Conservation (phyloP, 2,797 vertebrate species). For the Thalassophryne amazonica region DNA sequence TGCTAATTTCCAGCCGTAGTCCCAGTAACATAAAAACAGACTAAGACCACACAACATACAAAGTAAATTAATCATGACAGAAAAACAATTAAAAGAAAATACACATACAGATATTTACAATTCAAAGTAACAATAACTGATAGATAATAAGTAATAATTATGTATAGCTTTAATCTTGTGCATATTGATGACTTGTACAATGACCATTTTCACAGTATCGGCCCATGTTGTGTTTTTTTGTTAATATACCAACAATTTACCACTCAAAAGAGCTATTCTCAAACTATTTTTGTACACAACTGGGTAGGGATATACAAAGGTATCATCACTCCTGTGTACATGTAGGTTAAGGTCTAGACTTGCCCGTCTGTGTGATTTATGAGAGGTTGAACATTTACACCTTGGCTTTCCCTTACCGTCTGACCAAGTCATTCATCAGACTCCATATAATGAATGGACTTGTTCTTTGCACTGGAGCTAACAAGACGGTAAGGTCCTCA, state of each 20-base stretch:
- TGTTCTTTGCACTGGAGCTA: constrained; percentile 78
- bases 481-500: constrained; percentile 80
- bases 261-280: constrained; percentile 27
- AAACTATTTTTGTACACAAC: constrained; percentile 60
- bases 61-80: no score
- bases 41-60: no score
- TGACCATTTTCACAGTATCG: background rate
- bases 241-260: constrained; percentile 19
- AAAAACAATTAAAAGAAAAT: no score
- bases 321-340: constrained; percentile 82
- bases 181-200: constrained; percentile 5
- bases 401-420: constrained; percentile 83
- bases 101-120: no score
- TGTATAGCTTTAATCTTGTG: background rate
- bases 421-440: constrained; percentile 84
- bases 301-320: constrained; percentile 68
- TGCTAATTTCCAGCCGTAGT: no score
- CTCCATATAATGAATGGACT: constrained; percentile 84
- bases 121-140: no score
- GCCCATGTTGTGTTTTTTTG: constrained; percentile 3
- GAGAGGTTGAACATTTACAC: constrained; percentile 85
- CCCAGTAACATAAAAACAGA: no score
- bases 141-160: no score
- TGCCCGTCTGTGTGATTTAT: constrained; percentile 81
- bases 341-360: constrained; percentile 85